A percentile compares a stretch with the other conserved stretches of the same genome.
Evolutionary conservation across 2,888 invertebrate genomes (phyloP).

Genomic region (Drosophila neonasuta): DNA sequence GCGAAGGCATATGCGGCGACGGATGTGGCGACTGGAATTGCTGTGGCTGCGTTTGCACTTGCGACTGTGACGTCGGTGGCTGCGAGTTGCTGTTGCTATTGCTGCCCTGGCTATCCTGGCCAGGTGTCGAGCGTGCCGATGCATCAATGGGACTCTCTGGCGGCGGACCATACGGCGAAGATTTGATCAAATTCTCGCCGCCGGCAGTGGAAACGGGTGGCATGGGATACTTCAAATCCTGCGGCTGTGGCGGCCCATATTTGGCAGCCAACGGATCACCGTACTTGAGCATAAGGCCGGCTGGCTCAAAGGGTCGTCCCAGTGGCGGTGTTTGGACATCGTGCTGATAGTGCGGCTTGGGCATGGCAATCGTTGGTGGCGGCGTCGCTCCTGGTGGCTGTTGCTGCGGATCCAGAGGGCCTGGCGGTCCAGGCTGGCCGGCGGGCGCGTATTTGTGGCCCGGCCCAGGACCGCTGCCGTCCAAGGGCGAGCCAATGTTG

Average conservation of each 20-base stretch:
- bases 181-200: constrained; percentile 82
- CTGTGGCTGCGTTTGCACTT: constrained; percentile 80
- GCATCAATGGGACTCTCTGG: constrained; percentile 82
- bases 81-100: constrained; percentile 82
- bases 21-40: constrained; percentile 82
- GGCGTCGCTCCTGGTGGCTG: constrained; percentile 77
- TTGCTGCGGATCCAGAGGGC: constrained; percentile 63
- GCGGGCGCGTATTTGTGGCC: constrained; percentile 69
- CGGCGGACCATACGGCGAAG: constrained; percentile 78
- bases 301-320: constrained; percentile 81
- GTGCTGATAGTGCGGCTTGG: constrained; percentile 81
- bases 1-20: constrained; percentile 81
- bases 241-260: constrained; percentile 79
- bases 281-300: constrained; percentile 82
- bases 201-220: constrained; percentile 71
- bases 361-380: constrained; percentile 79
- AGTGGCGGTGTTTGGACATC: constrained; percentile 80
- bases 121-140: constrained; percentile 82
- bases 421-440: constrained; percentile 41
- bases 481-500: constrained; percentile 56
- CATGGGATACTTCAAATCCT: constrained; percentile 82
- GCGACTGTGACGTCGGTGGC: constrained; percentile 80
- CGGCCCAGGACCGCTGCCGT: constrained; percentile 36
- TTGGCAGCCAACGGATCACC: constrained; percentile 81
- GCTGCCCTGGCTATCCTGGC: constrained; percentile 82